Conservation (phyloP, 2,113 vertebrate genomes). For the Anolis sagrei region DNA sequence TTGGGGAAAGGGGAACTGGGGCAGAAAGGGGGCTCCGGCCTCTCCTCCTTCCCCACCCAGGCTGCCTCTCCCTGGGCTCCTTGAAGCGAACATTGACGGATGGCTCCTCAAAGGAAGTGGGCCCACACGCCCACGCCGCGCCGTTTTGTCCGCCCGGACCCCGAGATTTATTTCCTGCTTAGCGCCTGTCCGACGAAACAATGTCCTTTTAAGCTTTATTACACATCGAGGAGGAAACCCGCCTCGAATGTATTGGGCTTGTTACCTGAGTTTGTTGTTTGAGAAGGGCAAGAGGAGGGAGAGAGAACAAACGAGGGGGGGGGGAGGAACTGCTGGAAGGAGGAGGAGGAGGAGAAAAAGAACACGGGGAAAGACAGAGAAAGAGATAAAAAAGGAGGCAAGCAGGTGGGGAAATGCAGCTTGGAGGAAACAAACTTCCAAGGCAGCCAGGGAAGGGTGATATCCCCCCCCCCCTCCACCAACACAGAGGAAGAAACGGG, state of each 20-base stretch:
- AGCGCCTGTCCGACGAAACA: conserved; percentile 78
- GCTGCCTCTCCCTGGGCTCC: conserved; percentile 71
- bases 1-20: background rate
- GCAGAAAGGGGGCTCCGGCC: conserved; percentile 40
- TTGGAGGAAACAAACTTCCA: no score
- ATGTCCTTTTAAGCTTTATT: conserved; percentile 77
- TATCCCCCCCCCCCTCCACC: background rate
- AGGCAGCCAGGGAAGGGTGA: background rate
- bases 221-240: conserved; percentile 69
- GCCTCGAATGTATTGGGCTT: conserved; percentile 68
- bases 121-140: conserved; percentile 73
- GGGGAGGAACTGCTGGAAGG: no score
- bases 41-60: conserved; percentile 44
- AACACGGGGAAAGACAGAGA: background rate
- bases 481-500: background rate
- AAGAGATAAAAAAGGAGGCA: background rate
- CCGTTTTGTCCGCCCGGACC: conserved; percentile 73
- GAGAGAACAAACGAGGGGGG: background rate
- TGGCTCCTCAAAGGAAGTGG: conserved; percentile 81
- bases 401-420: no score
- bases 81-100: conserved; percentile 82
- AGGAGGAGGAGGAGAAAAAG: background rate
- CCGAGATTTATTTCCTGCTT: conserved; percentile 79
- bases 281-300: fast-evolving
- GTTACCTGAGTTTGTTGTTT: conserved; percentile 48